Evolutionary conservation across 2,797 vertebrate species (phyloP), one percentile per base, ranked within the genome.

Genomic region (Falco rusticolus): DNA sequence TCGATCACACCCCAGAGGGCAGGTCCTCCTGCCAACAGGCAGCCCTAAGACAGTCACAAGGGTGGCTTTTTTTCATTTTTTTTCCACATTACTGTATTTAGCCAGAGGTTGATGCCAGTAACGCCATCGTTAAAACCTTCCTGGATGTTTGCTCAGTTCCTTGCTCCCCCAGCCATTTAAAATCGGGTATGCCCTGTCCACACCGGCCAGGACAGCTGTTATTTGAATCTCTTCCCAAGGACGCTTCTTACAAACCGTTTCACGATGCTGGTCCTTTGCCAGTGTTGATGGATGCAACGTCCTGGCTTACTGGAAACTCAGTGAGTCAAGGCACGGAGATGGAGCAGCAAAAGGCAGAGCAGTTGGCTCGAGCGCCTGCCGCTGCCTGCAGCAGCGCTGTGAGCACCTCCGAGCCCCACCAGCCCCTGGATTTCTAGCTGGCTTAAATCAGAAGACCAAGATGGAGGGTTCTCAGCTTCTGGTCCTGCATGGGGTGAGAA

Each of bases 1-100:
- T 45, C 0, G 4, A 80, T 89, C 84, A 6, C 26, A 29, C 56
- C 75, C 70, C 6, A 0, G 74, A 76, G 84, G 50, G 43, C 78
- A 79, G 71, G 84, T 71, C 45, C 53, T 91, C 48, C 87, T 94
- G 86, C 76, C 69, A 31, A 26, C 87, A 85, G 82, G 37, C 84
- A 83, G 68, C 60, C 77, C 87, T 39, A 50, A 74, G 47, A 39
- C 43, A 1, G 0, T 48, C 81, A 61, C 33, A 72, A 7, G 24
- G 37, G 43, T 2, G 2, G 22, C 9, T 22, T 74, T 71, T 41
- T 16, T 41, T 16, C 41, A 11, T 39, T 39, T 39, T 39, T 39
- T 39, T 39, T 39, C 39, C 43, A 16, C 16, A 43, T 75, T 10
- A 43, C 64, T 64, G 34, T 53, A 56, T 80, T 48, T 33, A 89